A percentile compares a stretch with the other conserved stretches of the same genome.
Conservation (phyloP, 53 echinoderm and acorn worm species). For the Paracentrotus lividus region DNA sequence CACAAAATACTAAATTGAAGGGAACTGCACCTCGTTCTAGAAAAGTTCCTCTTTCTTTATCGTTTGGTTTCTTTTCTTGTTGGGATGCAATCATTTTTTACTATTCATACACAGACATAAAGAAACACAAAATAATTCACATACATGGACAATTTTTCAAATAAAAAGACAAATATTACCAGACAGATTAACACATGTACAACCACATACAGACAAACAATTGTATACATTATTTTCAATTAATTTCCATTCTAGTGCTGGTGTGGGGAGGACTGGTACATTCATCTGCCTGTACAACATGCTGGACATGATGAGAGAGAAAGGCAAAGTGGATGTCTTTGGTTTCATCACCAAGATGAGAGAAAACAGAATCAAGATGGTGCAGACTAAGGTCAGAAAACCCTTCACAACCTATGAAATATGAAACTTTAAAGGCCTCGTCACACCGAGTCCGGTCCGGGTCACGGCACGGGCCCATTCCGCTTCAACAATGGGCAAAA, state of each 20-base stretch:
- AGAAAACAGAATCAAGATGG: constrained; percentile 80
- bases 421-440: too few relatives aligned
- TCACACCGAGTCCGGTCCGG: too few relatives aligned
- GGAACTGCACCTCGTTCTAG: too few relatives aligned
- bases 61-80: too few relatives aligned
- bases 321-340: constrained; percentile 73
- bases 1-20: too few relatives aligned
- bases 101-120: too few relatives aligned
- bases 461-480: too few relatives aligned
- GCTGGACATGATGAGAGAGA: constrained; percentile 72
- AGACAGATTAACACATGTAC: background rate
- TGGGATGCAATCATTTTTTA: too few relatives aligned
- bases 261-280: constrained; percentile 96
- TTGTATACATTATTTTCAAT: background rate
- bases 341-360: constrained; percentile 81
- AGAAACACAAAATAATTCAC: too few relatives aligned
- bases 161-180: background rate
- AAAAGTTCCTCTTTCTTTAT: too few relatives aligned
- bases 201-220: background rate
- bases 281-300: constrained; percentile 82
- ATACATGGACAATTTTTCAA: background rate
- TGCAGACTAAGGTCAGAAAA: constrained; percentile 85
- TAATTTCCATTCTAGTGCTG: constrained; percentile 78
- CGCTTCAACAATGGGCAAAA: too few relatives aligned
- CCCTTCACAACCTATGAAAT: too few relatives aligned